Conservation (phyloP, 1,140 invertebrate species). For the Oedothorax gibbosus region DNA sequence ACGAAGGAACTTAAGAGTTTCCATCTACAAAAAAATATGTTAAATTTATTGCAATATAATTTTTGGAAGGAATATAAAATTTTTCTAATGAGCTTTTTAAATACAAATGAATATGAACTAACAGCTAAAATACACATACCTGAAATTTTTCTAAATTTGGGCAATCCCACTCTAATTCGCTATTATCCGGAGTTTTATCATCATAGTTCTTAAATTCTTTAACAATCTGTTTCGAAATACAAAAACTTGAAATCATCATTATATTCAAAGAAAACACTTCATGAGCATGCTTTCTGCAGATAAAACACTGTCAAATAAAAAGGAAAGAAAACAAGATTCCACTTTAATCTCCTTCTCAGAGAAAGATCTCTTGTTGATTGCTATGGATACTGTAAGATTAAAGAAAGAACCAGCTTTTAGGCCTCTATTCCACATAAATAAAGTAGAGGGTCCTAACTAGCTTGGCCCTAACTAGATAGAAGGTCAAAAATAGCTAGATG, state of each 20-base stretch:
- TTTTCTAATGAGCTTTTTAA: background rate
- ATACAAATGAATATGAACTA: background rate
- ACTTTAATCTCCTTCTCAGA: too few relatives aligned
- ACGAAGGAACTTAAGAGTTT: slow-evolving; percentile 63
- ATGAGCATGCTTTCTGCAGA: background rate
- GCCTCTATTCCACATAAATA: too few relatives aligned
- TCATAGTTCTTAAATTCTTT: slow-evolving; percentile 25
- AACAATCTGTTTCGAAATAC: slow-evolving; percentile 1
- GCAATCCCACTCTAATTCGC: slow-evolving; percentile 11
- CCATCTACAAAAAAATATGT: background rate
- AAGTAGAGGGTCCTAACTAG: too few relatives aligned
- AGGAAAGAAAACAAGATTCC: background rate
- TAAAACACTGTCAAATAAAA: background rate
- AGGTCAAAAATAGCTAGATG: too few relatives aligned
- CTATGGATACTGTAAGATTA: too few relatives aligned
- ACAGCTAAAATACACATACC: background rate
- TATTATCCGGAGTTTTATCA: slow-evolving; percentile 18
- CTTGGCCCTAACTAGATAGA: too few relatives aligned
- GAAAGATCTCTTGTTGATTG: too few relatives aligned
- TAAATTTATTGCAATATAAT: background rate
- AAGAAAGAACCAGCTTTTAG: too few relatives aligned
- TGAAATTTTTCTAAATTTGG: slow-evolving; percentile 25
- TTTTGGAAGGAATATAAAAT: background rate
- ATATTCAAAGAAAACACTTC: background rate
- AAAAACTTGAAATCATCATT: background rate